Percentiles rank a stretch among this genome's conserved stretches.
These are phyloP conservation scores for Lepidurus packardi DNA, from an alignment of 1,140 invertebrate genomes.

Conservation along the genomic window DNA sequence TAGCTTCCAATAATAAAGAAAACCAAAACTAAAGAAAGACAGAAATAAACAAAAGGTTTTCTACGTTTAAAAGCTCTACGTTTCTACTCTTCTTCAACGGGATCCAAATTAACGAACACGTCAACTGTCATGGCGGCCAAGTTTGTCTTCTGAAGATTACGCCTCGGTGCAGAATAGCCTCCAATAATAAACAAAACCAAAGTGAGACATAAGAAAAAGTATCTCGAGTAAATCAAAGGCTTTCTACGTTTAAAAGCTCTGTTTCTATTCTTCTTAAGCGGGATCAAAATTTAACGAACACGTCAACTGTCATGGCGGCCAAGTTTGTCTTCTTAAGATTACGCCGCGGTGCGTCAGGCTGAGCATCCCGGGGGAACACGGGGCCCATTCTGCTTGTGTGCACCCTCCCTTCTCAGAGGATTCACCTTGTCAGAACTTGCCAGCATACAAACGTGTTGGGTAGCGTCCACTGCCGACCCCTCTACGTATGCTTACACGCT, in stretches of 20 bases:
- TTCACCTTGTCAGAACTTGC: background rate
- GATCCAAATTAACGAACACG: background rate
- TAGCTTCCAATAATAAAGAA: no score
- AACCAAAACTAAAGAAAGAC: no score
- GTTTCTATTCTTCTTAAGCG: no score
- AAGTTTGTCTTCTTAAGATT: background rate
- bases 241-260: no score
- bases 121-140: background rate
- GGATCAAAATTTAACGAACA: background rate
- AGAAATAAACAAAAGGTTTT: background rate
- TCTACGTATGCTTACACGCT: background rate
- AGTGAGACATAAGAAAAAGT: no score
- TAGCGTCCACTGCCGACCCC: background rate
- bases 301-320: background rate
- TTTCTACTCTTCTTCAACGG: no score
- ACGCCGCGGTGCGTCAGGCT: background rate
- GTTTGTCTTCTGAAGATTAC: background rate
- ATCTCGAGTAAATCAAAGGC: no score
- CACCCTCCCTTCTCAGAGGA: background rate
- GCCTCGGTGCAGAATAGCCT: background rate
- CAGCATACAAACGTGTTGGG: background rate
- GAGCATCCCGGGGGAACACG: background rate
- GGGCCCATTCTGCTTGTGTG: background rate
- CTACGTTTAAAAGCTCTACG: background rate
- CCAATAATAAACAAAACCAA: no score